phyloP scores from a whole-genome alignment of 2,113 vertebrate genomes.

The Aldabrachelys gigantea region DNA sequence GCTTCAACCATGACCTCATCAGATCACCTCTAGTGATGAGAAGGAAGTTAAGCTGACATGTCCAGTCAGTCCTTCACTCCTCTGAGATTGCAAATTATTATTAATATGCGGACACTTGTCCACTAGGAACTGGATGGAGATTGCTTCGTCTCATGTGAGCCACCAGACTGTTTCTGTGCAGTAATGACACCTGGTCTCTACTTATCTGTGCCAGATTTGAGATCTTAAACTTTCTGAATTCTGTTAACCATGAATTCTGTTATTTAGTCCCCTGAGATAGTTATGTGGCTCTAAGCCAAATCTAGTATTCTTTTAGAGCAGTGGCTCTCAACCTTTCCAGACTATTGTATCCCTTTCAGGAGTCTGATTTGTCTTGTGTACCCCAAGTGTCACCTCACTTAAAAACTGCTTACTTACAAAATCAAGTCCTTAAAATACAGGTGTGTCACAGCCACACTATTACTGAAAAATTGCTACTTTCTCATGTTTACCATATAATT shows the following conservation, averaged over 20 bases:
- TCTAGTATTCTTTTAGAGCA: background rate
- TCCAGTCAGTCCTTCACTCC: fast-evolving
- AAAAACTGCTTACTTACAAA: too few relatives aligned
- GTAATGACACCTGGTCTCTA: background rate
- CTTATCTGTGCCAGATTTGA: background rate
- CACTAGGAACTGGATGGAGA: background rate
- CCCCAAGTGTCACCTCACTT: too few relatives aligned
- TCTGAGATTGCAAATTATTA: background rate
- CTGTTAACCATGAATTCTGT: background rate
- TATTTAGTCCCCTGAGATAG: background rate
- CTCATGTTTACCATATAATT: too few relatives aligned
- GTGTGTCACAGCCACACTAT: too few relatives aligned
- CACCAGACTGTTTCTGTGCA: background rate
- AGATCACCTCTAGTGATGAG: background rate
- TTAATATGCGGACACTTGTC: background rate
- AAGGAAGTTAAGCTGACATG: background rate
- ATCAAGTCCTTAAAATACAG: too few relatives aligned
- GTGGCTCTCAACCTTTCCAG: too few relatives aligned
- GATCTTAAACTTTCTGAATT: background rate
- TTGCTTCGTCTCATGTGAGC: background rate
- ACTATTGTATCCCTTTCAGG: too few relatives aligned
- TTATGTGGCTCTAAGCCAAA: background rate
- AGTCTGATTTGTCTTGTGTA: too few relatives aligned
- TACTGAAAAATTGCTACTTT: too few relatives aligned
- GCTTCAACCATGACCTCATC: background rate